phyloP scores from a whole-genome alignment of 2,888 invertebrate species.

The Caenorhabditis wallacei region DNA sequence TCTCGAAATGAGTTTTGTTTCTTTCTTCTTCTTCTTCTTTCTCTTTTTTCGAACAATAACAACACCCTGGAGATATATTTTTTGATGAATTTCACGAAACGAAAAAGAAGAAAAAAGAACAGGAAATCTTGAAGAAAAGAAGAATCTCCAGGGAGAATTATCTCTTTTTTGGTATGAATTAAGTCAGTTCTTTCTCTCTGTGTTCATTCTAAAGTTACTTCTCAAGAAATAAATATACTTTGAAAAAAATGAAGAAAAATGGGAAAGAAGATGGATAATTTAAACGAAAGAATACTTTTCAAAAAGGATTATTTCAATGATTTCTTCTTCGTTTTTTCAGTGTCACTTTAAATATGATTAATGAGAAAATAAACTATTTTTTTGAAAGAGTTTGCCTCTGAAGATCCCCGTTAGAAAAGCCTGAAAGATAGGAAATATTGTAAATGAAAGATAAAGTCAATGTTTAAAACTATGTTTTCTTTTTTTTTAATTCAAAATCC shows the following conservation, averaged over 20 bases:
- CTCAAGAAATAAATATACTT: background rate
- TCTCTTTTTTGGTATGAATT: conserved; percentile 13
- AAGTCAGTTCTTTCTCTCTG: conserved; percentile 2
- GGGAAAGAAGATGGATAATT: background rate
- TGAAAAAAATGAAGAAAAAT: background rate
- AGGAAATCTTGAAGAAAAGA: conserved; percentile 6
- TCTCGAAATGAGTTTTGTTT: conserved; percentile 31
- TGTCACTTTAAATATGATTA: too few species aligned
- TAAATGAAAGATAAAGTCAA: too few species aligned
- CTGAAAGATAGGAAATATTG: too few species aligned
- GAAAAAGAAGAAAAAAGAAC: background rate
- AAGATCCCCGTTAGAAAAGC: background rate
- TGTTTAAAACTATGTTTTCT: too few species aligned
- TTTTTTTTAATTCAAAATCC: too few species aligned
- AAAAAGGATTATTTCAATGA: too few species aligned
- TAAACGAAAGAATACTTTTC: background rate
- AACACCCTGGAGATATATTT: conserved; percentile 48
- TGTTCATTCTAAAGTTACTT: background rate
- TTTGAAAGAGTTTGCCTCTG: background rate
- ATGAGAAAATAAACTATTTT: background rate
- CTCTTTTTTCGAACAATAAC: conserved; percentile 43
- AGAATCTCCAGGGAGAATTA: conserved; percentile 1
- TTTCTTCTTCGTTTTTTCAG: too few species aligned
- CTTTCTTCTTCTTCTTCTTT: background rate
- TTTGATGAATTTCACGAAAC: conserved; percentile 55